phyloP scores from a whole-genome alignment of 2,113 vertebrate genomes.

The Zootoca vivipara region DNA sequence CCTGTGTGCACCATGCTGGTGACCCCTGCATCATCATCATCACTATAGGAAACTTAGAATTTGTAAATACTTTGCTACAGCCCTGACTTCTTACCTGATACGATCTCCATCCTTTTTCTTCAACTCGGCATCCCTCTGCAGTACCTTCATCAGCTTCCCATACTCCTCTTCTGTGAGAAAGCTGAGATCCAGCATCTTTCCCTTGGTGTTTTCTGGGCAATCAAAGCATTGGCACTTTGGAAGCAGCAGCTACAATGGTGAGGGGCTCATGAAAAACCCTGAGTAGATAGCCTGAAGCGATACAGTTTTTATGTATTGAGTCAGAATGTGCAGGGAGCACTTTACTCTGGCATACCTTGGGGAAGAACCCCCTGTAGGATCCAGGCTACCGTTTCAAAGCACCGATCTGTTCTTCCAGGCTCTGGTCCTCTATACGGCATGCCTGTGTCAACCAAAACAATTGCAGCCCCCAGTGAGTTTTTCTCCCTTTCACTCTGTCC shows the following conservation, averaged over 20 bases:
- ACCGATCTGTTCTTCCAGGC: neutral
- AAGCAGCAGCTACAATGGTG: neutral
- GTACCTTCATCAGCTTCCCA: constrained; percentile 71
- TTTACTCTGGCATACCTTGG: constrained; percentile 43
- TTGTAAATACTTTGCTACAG: neutral
- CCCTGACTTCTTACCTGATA: constrained; percentile 68
- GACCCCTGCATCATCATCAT: no score
- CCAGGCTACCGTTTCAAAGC: constrained; percentile 32
- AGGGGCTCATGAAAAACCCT: neutral
- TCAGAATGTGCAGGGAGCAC: neutral
- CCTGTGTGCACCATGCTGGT: no score
- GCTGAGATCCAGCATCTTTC: constrained; percentile 74
- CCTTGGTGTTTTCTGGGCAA: constrained; percentile 23
- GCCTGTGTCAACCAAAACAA: constrained; percentile 27
- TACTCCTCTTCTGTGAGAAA: constrained; percentile 76
- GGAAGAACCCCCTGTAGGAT: constrained; percentile 1
- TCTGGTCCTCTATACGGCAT: neutral
- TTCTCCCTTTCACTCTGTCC: constrained; percentile 29
- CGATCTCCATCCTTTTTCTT: constrained; percentile 76
- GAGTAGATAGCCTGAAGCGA: rapidly evolving
- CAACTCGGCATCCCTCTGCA: constrained; percentile 76
- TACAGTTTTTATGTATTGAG: no score
- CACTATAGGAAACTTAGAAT: neutral
- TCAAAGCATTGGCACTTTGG: neutral
- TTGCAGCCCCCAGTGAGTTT: constrained; percentile 12